Evolutionary conservation across 2,797 vertebrate species (phyloP), one percentile per base, ranked within the genome.

Genomic region (Iguana delicatissima): DNA sequence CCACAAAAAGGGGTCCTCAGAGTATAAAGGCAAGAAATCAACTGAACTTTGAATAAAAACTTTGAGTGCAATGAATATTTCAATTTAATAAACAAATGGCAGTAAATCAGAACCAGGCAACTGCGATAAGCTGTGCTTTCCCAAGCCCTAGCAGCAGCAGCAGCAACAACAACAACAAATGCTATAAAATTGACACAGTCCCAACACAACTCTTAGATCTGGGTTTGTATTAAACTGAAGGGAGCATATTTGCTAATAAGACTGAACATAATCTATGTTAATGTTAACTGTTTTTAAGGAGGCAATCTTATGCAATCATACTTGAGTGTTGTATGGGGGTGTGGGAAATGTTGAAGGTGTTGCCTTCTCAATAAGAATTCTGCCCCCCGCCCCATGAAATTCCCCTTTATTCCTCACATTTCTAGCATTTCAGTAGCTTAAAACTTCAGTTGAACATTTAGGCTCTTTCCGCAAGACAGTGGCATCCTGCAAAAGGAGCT

Each of bases 141-240:
- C 9, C 67, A 13, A 69, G 9, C 10, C 12, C 67, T 69, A 69
- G 29, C 59, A 32, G 8, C 64, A 93, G 85, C 91, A 89, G 93
- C 94, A 96, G 9, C 18, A 55, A 91, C 92, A 93, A 92, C 88
- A 82, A 90, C 69, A 89, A 94, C 81, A 84, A 93, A 89, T 94
- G 89, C 90, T 92, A 87, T 89, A 91, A 83, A 55, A 89, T 89
- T 83, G 90, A 85, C 88, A 84, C 93, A 90, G 93, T 92, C 90
- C 90, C 74, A 88, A 73, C 80, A 22, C 94, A 94, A 91, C 16
- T 80, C 76, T 91, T 89, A 92, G 46, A 86, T 80, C 50, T 42
- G 26, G 13, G 1, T 82, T 20, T 83, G 29, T 83, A 22, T 84
- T 26, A 84, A 84, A 84, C 4, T 64, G 35, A 84, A 42, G 22